These are phyloP conservation scores for Furnarius figulus DNA, from an alignment of 2,113 vertebrate species.

Conservation along the genomic window DNA sequence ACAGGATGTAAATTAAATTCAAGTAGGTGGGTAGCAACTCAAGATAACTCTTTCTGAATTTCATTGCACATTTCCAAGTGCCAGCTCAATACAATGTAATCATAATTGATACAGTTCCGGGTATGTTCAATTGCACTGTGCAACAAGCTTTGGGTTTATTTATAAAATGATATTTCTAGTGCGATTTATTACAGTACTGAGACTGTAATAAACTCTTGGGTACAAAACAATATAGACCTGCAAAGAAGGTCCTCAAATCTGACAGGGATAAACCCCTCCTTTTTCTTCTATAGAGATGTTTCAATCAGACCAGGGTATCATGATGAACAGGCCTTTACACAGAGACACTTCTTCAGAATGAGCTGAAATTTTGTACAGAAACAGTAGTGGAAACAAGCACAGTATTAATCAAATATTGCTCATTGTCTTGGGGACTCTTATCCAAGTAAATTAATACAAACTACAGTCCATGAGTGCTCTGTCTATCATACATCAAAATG, in stretches of 20 bases:
- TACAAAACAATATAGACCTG: background rate
- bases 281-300: background rate
- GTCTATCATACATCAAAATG: background rate
- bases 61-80: background rate
- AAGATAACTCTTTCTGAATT: background rate
- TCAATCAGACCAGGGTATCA: background rate
- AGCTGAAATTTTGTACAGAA: background rate
- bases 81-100: background rate
- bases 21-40: background rate
- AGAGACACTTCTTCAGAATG: background rate
- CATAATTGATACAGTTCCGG: background rate
- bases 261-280: background rate
- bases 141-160: background rate
- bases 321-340: background rate
- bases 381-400: background rate
- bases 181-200: background rate
- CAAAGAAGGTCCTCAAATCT: background rate
- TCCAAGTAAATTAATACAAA: background rate
- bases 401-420: background rate
- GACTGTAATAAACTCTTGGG: background rate
- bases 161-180: constrained; percentile 5
- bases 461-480: background rate
- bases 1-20: background rate
- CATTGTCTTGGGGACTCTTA: background rate
- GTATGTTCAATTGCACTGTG: background rate